A percentile compares a stretch with the other conserved stretches of the same genome.
Evolutionary conservation across 2,797 vertebrate genomes (phyloP).

Genomic region (Coendou prehensilis): DNA sequence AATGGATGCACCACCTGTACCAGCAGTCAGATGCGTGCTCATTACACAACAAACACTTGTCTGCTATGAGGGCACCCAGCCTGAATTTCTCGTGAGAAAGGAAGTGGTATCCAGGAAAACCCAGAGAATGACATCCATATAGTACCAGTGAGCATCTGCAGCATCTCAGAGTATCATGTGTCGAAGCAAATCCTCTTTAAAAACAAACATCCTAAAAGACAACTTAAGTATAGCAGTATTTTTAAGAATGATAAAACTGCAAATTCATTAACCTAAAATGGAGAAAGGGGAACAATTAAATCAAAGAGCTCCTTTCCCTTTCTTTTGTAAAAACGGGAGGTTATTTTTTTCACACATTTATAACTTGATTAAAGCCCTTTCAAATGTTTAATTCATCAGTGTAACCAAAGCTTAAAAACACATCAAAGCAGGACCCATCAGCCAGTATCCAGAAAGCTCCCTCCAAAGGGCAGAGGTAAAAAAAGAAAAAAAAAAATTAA

Average conservation of each 20-base stretch:
- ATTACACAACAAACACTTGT: conserved; percentile 54
- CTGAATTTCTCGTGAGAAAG: conserved; percentile 58
- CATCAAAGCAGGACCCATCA: conserved; percentile 79
- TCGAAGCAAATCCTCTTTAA: background rate
- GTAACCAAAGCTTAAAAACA: conserved; percentile 80
- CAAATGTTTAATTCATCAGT: conserved; percentile 82
- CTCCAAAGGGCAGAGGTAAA: conserved; percentile 57
- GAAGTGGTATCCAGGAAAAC: background rate
- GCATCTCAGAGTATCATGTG: background rate
- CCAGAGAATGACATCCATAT: background rate
- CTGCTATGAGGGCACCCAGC: conserved; percentile 27
- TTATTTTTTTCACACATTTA: conserved; percentile 78
- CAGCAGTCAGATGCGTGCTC: conserved; percentile 66
- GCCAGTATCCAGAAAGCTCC: conserved; percentile 59
- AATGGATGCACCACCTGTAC: conserved; percentile 73
- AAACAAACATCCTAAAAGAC: conserved; percentile 44
- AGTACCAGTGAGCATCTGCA: background rate
- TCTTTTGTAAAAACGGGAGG: conserved; percentile 70
- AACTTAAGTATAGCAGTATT: background rate
- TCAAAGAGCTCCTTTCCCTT: conserved; percentile 71
- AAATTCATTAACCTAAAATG: conserved; percentile 67
- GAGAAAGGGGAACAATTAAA: conserved; percentile 67
- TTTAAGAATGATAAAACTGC: conserved; percentile 36
- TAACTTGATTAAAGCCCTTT: conserved; percentile 81
- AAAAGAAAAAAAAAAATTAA: conserved; percentile 64